phyloP scores from a whole-genome alignment of 2,113 vertebrate species.

The Leucosticte australis region DNA sequence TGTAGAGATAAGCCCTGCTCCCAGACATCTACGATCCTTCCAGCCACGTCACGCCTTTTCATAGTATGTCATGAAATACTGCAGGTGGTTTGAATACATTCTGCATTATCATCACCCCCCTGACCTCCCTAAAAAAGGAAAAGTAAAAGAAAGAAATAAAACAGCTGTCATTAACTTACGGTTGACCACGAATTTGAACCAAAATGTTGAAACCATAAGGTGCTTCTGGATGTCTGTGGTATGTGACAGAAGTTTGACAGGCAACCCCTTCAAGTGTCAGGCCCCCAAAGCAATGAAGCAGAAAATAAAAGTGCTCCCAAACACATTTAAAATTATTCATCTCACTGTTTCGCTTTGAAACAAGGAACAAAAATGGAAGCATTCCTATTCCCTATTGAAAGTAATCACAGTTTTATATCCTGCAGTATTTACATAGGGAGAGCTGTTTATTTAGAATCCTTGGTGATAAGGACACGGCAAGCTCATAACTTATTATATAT shows the following conservation, averaged over 20 bases:
- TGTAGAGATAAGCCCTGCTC: neutral
- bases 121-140: fast-evolving
- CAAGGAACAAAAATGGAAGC: slow-evolving; percentile 63
- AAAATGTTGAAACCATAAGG: slow-evolving; percentile 10
- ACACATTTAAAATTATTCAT: slow-evolving; percentile 61
- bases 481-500: slow-evolving; percentile 81
- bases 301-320: slow-evolving; percentile 51
- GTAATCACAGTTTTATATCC: slow-evolving; percentile 80
- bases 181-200: neutral
- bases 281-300: neutral
- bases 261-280: neutral
- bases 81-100: neutral
- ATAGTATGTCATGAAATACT: neutral
- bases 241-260: neutral
- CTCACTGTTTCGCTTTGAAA: slow-evolving; percentile 70
- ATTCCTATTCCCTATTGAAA: slow-evolving; percentile 77
- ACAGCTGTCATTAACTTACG: neutral
- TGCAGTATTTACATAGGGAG: slow-evolving; percentile 81
- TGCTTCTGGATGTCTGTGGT: neutral
- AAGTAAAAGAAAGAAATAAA: neutral
- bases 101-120: neutral
- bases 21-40: neutral
- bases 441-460: slow-evolving; percentile 82
- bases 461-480: slow-evolving; percentile 73
- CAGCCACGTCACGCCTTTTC: neutral